Conservation (phyloP, 2,797 vertebrate species). For the Miichthys miiuy region DNA sequence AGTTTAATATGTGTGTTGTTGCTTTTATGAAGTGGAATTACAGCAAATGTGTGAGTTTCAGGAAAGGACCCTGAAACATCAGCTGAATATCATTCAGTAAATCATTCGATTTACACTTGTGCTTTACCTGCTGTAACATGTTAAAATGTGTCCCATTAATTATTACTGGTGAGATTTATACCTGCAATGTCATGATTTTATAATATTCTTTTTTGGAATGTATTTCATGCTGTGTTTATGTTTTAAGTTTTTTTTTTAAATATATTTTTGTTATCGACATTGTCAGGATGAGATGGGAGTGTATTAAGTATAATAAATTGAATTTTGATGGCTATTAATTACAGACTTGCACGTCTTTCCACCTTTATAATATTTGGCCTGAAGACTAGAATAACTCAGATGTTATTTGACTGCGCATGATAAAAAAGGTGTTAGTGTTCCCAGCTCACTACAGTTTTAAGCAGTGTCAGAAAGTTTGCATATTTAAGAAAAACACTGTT, state of each 20-base stretch:
- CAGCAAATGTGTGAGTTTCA: background rate
- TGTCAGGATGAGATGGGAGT: background rate
- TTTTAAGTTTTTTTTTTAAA: background rate
- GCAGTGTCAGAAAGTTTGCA: background rate
- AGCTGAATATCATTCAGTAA: background rate
- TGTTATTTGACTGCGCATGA: too few relatives aligned
- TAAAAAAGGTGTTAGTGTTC: background rate
- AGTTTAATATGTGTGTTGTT: background rate
- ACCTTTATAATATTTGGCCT: background rate
- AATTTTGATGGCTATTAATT: background rate
- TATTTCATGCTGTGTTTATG: background rate
- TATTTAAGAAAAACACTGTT: background rate
- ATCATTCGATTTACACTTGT: background rate
- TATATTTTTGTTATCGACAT: background rate
- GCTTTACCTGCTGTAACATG: background rate
- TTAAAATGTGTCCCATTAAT: background rate
- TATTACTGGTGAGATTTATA: background rate
- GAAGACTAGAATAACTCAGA: background rate
- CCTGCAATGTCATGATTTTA: background rate
- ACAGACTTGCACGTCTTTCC: background rate
- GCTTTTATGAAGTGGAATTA: background rate
- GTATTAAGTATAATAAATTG: background rate
- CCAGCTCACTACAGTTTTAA: background rate
- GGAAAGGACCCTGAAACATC: background rate
- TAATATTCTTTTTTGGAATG: background rate